A percentile compares a stretch with the other conserved stretches of the same genome.
These are phyloP conservation scores for Tinea trinotella DNA, from an alignment of 2,888 invertebrate genomes.

Conservation along the genomic window DNA sequence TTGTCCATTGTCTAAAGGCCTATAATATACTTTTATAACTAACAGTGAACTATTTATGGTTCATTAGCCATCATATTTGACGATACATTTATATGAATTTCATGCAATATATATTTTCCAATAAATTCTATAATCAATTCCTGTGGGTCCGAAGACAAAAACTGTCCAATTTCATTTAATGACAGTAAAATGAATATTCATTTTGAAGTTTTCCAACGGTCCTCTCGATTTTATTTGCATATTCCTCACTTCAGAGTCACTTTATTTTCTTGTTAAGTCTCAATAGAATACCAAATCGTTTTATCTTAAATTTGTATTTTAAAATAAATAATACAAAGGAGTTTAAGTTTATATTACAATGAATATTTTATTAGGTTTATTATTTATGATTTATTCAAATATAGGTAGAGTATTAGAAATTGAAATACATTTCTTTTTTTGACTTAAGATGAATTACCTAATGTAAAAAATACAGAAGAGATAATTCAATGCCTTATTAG, in stretches of 20 bases:
- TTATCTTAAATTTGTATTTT: neutral
- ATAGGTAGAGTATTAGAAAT: no score
- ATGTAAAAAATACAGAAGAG: no score
- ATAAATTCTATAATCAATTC: constrained; percentile 26
- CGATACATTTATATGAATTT: no score
- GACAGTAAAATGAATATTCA: constrained; percentile 48
- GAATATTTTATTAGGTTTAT: neutral
- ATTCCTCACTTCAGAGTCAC: constrained; percentile 15
- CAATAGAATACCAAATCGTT: constrained; percentile 12
- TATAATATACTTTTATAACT: no score
- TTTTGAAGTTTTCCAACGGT: constrained; percentile 34
- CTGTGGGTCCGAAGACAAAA: constrained; percentile 31
- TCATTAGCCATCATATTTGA: no score
- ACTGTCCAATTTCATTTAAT: constrained; percentile 42
- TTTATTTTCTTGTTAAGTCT: constrained; percentile 12
- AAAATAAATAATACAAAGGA: neutral
- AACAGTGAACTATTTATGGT: no score
- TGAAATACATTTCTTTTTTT: no score
- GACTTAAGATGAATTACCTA: no score
- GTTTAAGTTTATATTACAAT: neutral
- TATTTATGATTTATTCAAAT: no score
- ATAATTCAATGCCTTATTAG: no score
- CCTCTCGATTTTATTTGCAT: constrained; percentile 18
- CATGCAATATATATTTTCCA: neutral
- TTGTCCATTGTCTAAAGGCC: no score